Percentiles rank a stretch among this genome's conserved stretches.
These are phyloP conservation scores for Pterobdella sp. DNA, from an alignment of 2,888 invertebrate genomes.

Conservation along the genomic window DNA sequence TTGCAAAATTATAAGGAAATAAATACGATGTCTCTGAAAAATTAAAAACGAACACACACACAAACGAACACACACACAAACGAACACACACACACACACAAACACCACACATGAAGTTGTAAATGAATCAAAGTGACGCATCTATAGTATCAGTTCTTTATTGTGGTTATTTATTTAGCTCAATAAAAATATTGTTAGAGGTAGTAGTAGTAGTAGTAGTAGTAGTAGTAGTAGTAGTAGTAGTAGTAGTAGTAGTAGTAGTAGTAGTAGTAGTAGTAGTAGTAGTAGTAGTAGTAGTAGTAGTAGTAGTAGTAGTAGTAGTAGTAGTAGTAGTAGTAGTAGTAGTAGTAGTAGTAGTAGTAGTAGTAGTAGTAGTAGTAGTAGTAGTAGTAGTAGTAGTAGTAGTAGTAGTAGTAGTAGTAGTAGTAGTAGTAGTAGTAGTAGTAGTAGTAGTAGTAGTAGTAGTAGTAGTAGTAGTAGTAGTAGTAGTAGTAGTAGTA, in stretches of 20 bases:
- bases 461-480: constrained; percentile 8
- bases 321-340: constrained; percentile 8
- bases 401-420: constrained; percentile 8
- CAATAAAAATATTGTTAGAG: neutral
- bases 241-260: constrained; percentile 4
- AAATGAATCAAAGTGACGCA: no score
- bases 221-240: constrained; percentile 22
- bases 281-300: constrained; percentile 8
- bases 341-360: constrained; percentile 8
- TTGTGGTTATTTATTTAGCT: no score
- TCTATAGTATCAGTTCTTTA: no score
- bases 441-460: constrained; percentile 8
- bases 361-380: constrained; percentile 8
- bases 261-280: constrained; percentile 10
- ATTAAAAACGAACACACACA: no score
- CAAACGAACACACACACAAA: no score
- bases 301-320: constrained; percentile 8
- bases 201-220: constrained; percentile 21
- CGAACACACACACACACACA: no score
- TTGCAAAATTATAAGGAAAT: no score
- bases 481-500: constrained; percentile 8
- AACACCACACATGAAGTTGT: no score
- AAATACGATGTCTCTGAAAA: no score
- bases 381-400: constrained; percentile 8
- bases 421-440: constrained; percentile 8